Evolutionary conservation across 1,140 invertebrate genomes (phyloP), one percentile per base, ranked within the genome.

Genomic region (Ruditapes philippinarum): DNA sequence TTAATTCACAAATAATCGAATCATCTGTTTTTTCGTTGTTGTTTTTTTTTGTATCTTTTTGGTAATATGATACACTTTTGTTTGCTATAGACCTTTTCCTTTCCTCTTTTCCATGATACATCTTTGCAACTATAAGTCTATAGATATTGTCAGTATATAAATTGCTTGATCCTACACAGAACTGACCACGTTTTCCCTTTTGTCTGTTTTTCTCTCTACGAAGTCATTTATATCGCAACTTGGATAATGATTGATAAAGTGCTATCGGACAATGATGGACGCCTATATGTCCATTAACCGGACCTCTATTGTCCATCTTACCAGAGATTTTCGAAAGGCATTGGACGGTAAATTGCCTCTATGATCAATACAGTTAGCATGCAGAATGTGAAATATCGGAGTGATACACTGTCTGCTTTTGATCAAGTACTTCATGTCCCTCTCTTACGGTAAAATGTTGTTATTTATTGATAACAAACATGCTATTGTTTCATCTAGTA

Each of bases 291-390:
- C 28, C 62, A 65, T 65, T 65, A 65, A 31, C 62, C 28, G 62
- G 62, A 31, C 62, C 33, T 65, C 62, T 31, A 31, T 65, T 65
- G 62, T 65, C 12, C 62, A n/a, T 65, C 62, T 65, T 65, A 36
- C 62, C 33, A 65, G 62, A 65, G 28, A 31, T 65, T 31, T n/a
- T 31, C 33, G 12, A 9, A 31, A 65, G 33, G 62, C 28, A 31
- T 7, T 19, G 28, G 33, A 65, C 62, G 33, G 19, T 65, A 36
- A 65, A 65, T 65, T 65, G 62, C 5, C 62, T 31, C 33, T 65
- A n/a, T 65, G 62, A 65, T 65, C 62, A 65, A 65, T 65, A 65
- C 12, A 19, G 62, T 31, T 65, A 65, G 25, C 33, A 65, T 31
- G 7, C 7, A 36, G 33, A 31, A 31, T 65, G 62, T 65, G 33